Percentiles rank a stretch among this genome's conserved stretches.
phyloP scores from a whole-genome alignment of 1,140 invertebrate species.

The Littorina saxatilis region DNA sequence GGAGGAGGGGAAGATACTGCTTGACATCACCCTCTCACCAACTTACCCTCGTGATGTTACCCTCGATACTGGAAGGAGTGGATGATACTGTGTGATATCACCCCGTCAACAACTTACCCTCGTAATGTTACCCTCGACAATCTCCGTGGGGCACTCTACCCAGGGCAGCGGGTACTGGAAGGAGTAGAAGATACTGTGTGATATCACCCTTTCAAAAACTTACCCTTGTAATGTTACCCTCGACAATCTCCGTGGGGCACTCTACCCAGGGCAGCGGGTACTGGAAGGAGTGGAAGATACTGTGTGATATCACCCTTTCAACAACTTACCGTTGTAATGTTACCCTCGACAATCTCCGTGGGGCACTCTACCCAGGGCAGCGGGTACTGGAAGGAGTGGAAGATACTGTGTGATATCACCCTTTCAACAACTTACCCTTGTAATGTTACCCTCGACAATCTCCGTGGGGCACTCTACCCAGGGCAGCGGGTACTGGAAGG shows the following conservation, averaged over 20 bases:
- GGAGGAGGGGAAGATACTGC: slow-evolving; percentile 59
- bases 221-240: slow-evolving; percentile 48
- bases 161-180: slow-evolving; percentile 85
- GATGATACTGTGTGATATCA: neutral
- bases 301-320: neutral
- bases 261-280: slow-evolving; percentile 91
- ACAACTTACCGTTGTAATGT: slow-evolving; percentile 43
- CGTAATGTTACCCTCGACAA: slow-evolving; percentile 49
- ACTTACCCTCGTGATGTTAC: slow-evolving; percentile 37
- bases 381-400: slow-evolving; percentile 74
- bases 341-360: slow-evolving; percentile 47
- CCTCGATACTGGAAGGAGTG: slow-evolving; percentile 71
- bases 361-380: slow-evolving; percentile 95
- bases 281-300: slow-evolving; percentile 46
- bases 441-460: slow-evolving; percentile 47
- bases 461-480: slow-evolving; percentile 89
- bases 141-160: slow-evolving; percentile 86
- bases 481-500: slow-evolving; percentile 81
- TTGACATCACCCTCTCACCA: neutral
- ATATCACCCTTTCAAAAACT: neutral
- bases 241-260: slow-evolving; percentile 78
- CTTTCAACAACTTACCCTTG: slow-evolving; percentile 26
- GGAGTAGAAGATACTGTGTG: slow-evolving; percentile 47
- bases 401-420: slow-evolving; percentile 70
- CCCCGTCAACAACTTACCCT: slow-evolving; percentile 22